Evolutionary conservation across 2,888 invertebrate genomes (phyloP), one percentile per base, ranked within the genome.

Genomic region (Cenopis cana): DNA sequence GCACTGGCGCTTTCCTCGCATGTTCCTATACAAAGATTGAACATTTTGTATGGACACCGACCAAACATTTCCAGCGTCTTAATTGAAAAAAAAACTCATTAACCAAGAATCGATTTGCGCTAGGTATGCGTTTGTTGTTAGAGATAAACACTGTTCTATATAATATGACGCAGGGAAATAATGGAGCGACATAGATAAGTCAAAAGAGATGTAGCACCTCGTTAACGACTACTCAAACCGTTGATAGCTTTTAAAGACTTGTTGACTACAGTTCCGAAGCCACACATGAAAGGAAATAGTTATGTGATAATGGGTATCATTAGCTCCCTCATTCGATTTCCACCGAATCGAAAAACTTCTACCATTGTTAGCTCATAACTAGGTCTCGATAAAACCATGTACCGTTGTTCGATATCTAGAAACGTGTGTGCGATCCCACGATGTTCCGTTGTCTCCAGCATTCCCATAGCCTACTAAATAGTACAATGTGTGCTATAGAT

Each of bases 381-480:
- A 71, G 70, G 70, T 55, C 70, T 66, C 57, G 54, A 71, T 66
- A 71, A 60, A 70, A 66, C 69, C 65, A 59, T 59, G 18, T 52
- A 70, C 70, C 70, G 70, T 71, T 66, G 70, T 66, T 70, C 55
- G 49, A 71, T 71, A 71, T 61, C 70, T 71, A 71, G 66, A 71
- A 71, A 71, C 70, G 66, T 57, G 20, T 69, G 46, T 36, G 59
- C 65, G 65, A 66, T 71, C 75, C 66, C 75, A 75, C 75, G 75
- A 67, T 60, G 66, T 67, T 62, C 69, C 67, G 69, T 69, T 71
- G 69, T 59, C 61, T 64, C 66, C 61, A 56, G 52, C 65, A 61
- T 74, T 75, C 75, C 69, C 75, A 74, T 74, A 75, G 67, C 74
- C 74, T 74, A 74, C 72, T 69, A 73, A 73, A 73, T 68, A 52